Evolutionary conservation across 2,888 invertebrate genomes (phyloP), one percentile per base, ranked within the genome.

Genomic region (Metellina segmentata): DNA sequence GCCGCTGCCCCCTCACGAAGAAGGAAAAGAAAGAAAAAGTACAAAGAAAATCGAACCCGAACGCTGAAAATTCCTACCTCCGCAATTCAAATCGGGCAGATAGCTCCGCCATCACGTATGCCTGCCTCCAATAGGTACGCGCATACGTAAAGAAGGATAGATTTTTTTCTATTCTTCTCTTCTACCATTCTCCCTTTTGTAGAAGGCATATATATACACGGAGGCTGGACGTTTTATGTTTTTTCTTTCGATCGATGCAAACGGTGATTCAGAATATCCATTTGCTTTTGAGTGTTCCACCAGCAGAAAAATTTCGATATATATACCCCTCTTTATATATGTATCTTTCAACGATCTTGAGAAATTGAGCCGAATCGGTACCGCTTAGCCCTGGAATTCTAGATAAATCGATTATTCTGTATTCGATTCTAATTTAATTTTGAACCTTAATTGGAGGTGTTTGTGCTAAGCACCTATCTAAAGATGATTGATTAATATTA

Each of bases 81-180:
- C 87, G 82, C 87, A 91, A 91, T 91, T 91, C 91, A 91, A 91
- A 91, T 91, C 77, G 91, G 72, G 61, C 61, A 61, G 61, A 61
- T 61, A 61, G 61, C 61, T 72, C 81, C 74, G 13, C 81, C 90
- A 81, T 90, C 77, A 79, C 87, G 91, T 91, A 83, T 82, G 75
- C 82, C 87, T 74, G 82, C 77, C 48, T 82, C 81, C 81, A 77
- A 79, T 87, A 91, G 90, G 90, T 91, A 87, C 82, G 91, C 87
- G 82, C 61, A 87, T 87, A 83, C 87, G 91, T 90, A 85, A 79
- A 75, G 85, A 75, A 74, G 85, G 72, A 78, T 83, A 52, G 77
- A 85, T 82, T 74, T 89, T 20, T 82, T 86, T 82, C 72, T 34
- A 34, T 34, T 34, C 34, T 34, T 34, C 34, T 34, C 34, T 34